These are phyloP conservation scores for Anagrus nilaparvatae DNA, from an alignment of 1,140 invertebrate genomes.

Conservation along the genomic window DNA sequence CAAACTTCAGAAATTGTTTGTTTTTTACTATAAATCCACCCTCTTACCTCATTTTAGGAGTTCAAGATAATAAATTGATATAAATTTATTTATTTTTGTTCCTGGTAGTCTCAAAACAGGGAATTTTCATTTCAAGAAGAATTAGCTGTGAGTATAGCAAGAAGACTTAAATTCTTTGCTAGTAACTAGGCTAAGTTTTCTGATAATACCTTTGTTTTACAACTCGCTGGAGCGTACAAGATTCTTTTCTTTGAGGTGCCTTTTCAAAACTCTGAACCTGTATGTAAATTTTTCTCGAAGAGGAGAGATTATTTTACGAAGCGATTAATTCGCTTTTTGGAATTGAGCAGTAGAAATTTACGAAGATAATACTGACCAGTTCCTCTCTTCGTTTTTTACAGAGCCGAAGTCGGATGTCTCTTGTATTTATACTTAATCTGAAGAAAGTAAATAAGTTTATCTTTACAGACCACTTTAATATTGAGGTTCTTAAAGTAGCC, in stretches of 20 bases:
- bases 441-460: conserved; percentile 12
- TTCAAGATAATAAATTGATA: too few species aligned
- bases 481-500: conserved; percentile 10
- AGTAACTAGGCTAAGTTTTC: conserved; percentile 7
- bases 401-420: conserved; percentile 5
- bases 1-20: too few species aligned
- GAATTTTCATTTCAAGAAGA: too few species aligned
- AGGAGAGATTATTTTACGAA: background rate
- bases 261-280: background rate
- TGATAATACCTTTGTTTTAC: conserved; percentile 4
- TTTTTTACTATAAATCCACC: too few species aligned
- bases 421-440: conserved; percentile 9
- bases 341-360: conserved; percentile 6
- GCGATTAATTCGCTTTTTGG: conserved; percentile 5
- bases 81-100: too few species aligned
- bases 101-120: too few species aligned
- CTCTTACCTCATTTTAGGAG: too few species aligned
- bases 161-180: conserved; percentile 4
- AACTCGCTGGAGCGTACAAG: conserved; percentile 7
- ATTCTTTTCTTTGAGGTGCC: conserved; percentile 3
- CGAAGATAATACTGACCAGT: background rate
- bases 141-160: conserved; percentile 3
- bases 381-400: conserved; percentile 8
- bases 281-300: background rate
- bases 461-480: conserved; percentile 5